Evolutionary conservation across 2,888 invertebrate species (phyloP).

Genomic region (Aporophyla nigra): DNA sequence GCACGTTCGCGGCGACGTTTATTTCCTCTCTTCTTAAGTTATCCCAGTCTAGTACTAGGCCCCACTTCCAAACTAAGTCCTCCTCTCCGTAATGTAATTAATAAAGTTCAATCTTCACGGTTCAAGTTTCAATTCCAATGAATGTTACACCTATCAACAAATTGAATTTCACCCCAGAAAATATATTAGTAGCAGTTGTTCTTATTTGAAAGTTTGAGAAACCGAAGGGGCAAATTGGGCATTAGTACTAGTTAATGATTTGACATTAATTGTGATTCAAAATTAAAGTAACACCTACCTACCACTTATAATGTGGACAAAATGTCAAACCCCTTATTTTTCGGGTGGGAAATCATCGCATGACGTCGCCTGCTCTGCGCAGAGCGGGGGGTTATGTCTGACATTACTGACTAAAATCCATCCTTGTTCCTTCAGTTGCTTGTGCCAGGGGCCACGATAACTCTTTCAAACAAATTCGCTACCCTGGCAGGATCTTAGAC

Average conservation of each 20-base stretch:
- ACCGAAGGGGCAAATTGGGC: not conserved
- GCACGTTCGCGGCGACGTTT: constrained; percentile 33
- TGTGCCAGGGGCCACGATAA: too few species aligned
- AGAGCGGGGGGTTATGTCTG: too few species aligned
- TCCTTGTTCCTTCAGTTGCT: too few species aligned
- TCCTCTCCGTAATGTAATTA: constrained; percentile 54
- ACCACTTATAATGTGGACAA: too few species aligned
- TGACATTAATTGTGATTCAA: not conserved
- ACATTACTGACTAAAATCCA: too few species aligned
- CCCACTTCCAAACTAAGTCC: constrained; percentile 50
- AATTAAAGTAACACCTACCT: too few species aligned
- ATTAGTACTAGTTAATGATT: too few species aligned
- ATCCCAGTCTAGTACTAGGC: constrained; percentile 43
- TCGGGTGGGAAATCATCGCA: too few species aligned
- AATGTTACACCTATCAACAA: constrained; percentile 50
- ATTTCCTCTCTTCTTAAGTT: constrained; percentile 37
- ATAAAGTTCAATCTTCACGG: constrained; percentile 57
- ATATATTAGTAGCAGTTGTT: constrained; percentile 39
- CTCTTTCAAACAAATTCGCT: too few species aligned
- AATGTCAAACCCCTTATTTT: too few species aligned
- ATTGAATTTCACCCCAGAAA: constrained; percentile 48
- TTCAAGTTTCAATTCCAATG: constrained; percentile 59
- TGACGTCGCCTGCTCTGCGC: too few species aligned
- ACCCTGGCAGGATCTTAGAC: too few species aligned
- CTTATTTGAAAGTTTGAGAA: constrained; percentile 18